Evolutionary conservation across 2,797 vertebrate genomes (phyloP).

Genomic region (Spatula versicolor): DNA sequence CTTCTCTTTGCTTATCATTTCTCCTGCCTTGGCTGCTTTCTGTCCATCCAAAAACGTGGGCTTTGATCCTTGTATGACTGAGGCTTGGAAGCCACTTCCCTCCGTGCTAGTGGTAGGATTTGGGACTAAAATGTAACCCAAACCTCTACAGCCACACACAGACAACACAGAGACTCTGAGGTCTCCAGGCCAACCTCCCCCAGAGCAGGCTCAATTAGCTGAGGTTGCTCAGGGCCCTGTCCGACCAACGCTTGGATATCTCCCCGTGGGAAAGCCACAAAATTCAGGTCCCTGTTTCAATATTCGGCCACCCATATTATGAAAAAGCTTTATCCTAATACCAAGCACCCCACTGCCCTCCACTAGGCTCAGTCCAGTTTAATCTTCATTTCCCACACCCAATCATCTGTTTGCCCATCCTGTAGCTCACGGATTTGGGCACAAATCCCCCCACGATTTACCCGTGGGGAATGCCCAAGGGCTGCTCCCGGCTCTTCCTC

Average conservation of each 20-base stretch:
- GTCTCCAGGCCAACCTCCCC: neutral
- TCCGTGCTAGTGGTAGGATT: rapidly evolving
- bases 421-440: rapidly evolving
- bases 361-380: too few relatives aligned
- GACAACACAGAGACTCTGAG: neutral
- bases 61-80: rapidly evolving
- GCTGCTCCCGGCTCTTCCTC: neutral
- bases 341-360: rapidly evolving
- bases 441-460: rapidly evolving
- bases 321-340: neutral
- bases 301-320: neutral
- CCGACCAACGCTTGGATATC: rapidly evolving
- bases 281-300: rapidly evolving
- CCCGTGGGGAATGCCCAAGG: rapidly evolving
- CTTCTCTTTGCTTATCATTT: neutral
- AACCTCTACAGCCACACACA: neutral
- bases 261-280: neutral
- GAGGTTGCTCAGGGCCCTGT: neutral
- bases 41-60: neutral
- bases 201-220: too few relatives aligned
- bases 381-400: neutral
- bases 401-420: neutral
- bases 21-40: rapidly evolving
- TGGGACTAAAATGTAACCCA: neutral
- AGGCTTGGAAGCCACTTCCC: neutral